phyloP scores from a whole-genome alignment of 2,797 vertebrate genomes.

The Heteromormyrus szaboi region DNA sequence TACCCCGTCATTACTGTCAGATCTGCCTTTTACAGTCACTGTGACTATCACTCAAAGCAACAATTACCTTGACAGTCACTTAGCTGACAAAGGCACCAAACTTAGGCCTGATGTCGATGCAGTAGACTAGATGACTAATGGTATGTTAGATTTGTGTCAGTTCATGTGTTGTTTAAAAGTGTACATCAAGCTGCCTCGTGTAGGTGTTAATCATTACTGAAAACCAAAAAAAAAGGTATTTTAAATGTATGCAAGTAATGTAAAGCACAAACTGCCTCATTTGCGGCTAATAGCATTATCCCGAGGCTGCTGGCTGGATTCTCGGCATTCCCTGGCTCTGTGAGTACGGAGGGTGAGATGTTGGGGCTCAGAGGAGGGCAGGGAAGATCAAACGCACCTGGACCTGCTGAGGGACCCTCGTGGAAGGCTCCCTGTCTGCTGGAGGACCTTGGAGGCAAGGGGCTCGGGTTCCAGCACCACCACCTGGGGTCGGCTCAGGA shows the following conservation, averaged over 20 bases:
- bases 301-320: not conserved
- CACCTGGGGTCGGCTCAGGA: constrained; percentile 78
- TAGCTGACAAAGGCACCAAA: not conserved
- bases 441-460: constrained; percentile 23
- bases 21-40: not conserved
- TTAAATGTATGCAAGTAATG: not conserved
- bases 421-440: constrained; percentile 33
- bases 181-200: not conserved
- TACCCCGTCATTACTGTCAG: not conserved
- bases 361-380: not conserved
- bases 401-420: constrained; percentile 33
- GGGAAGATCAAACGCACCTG: constrained; percentile 52
- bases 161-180: not conserved
- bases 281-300: not conserved
- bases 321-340: not conserved
- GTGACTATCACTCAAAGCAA: not conserved
- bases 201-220: not conserved
- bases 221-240: not conserved
- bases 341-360: not conserved
- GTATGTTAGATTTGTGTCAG: not conserved
- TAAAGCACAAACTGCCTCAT: not conserved
- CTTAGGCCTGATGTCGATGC: not conserved
- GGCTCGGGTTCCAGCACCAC: constrained; percentile 67
- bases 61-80: constrained; percentile 1
- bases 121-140: not conserved